Conservation (phyloP, 2,113 vertebrate species). For the Puntigrus tetrazona region DNA sequence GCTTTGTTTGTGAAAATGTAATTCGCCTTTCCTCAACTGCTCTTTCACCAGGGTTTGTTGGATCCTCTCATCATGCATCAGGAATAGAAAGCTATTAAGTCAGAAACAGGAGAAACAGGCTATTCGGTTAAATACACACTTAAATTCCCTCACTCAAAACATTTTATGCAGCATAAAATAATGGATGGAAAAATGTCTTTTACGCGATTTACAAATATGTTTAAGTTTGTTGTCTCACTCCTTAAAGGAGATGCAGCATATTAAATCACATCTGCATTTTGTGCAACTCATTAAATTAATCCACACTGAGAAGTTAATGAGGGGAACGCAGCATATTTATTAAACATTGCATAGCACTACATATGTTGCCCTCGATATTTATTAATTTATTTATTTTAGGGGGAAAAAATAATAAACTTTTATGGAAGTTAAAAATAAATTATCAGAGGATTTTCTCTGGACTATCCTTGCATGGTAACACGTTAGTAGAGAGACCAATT, state of each 20-base stretch:
- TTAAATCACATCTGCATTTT: constrained; percentile 21
- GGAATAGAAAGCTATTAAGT: neutral
- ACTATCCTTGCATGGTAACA: too few species aligned
- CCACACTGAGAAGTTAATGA: constrained; percentile 15
- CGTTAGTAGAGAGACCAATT: too few species aligned
- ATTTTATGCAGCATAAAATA: neutral
- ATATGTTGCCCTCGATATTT: neutral
- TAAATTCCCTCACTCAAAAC: neutral
- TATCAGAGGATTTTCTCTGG: too few species aligned
- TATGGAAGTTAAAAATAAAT: neutral
- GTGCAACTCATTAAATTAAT: constrained; percentile 31
- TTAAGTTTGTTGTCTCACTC: neutral
- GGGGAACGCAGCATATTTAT: neutral
- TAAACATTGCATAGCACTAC: constrained; percentile 22
- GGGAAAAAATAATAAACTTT: neutral
- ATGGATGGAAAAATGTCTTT: neutral
- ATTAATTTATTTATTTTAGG: neutral
- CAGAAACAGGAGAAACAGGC: neutral
- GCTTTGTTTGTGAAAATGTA: constrained; percentile 11
- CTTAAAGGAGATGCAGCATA: neutral
- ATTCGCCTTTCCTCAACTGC: constrained; percentile 20
- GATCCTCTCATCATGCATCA: neutral
- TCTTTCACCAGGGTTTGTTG: neutral
- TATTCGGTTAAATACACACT: neutral
- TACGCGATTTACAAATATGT: neutral